Conservation (phyloP, 2,797 vertebrate species). For the Podargus strigoides region DNA sequence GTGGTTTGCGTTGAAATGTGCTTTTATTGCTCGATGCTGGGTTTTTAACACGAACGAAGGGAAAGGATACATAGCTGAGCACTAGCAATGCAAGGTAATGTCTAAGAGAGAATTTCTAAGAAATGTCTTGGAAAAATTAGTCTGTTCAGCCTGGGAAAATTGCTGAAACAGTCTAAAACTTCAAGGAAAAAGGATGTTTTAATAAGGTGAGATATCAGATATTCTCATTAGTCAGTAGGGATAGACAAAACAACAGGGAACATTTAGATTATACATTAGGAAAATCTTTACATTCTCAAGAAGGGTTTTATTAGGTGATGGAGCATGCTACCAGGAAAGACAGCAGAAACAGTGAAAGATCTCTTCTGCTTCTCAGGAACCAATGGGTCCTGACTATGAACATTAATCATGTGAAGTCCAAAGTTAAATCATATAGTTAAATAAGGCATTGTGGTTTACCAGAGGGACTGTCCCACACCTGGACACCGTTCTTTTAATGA, state of each 20-base stretch:
- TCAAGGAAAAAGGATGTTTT: neutral
- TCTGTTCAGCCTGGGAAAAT: neutral
- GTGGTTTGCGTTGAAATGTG: neutral
- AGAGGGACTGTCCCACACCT: neutral
- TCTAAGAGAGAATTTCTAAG: neutral
- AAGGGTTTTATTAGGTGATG: neutral
- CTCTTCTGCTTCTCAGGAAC: neutral
- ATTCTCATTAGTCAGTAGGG: neutral
- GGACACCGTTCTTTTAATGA: neutral
- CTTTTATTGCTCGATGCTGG: neutral
- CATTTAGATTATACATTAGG: neutral
- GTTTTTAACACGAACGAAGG: neutral
- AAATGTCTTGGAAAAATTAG: neutral
- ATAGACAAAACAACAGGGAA: neutral
- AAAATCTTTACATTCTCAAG: neutral
- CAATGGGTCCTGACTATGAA: neutral
- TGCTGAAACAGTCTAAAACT: neutral
- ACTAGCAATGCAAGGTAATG: neutral
- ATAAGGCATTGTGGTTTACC: neutral
- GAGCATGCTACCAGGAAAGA: neutral
- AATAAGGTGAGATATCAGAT: neutral
- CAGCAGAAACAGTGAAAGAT: neutral
- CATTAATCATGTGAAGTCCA: neutral
- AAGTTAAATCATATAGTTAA: neutral
- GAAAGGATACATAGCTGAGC: neutral